Conservation (phyloP, 2,113 vertebrate genomes). For the Alaudala cheleensis region DNA sequence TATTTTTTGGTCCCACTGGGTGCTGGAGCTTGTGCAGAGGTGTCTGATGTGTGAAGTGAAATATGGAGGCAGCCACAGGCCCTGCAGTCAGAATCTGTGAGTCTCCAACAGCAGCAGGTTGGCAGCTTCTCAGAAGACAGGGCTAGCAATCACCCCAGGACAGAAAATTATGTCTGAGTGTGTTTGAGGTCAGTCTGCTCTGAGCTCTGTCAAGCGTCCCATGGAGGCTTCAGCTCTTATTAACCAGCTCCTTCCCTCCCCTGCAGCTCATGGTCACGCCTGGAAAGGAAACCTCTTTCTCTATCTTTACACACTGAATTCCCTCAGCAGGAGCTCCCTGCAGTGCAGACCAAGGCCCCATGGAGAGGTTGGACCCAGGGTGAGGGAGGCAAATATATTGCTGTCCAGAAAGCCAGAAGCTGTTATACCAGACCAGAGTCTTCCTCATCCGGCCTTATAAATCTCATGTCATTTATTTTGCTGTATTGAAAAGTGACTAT, state of each 20-base stretch:
- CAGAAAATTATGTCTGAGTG: background rate
- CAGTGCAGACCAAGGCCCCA: background rate
- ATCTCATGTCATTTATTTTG: background rate
- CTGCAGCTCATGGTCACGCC: background rate
- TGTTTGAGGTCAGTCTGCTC: conserved; percentile 16
- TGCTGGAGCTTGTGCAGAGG: background rate
- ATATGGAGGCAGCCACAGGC: background rate
- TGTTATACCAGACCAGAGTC: background rate
- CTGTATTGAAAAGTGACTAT: background rate
- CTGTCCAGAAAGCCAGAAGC: background rate
- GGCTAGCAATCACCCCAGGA: background rate
- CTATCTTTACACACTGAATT: background rate
- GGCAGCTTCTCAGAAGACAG: background rate
- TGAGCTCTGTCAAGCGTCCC: background rate
- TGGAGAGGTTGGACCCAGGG: background rate
- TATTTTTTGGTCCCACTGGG: background rate
- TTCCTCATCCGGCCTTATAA: background rate
- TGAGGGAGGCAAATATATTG: background rate
- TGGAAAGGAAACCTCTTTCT: background rate
- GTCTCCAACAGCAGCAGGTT: background rate
- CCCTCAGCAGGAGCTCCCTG: background rate
- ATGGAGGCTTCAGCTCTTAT: background rate
- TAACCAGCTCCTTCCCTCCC: background rate
- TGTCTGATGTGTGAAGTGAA: background rate
- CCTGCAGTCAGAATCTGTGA: background rate